These are phyloP conservation scores for Cyanoramphus novaezelandiae DNA, from an alignment of 2,113 vertebrate genomes.

Conservation along the genomic window DNA sequence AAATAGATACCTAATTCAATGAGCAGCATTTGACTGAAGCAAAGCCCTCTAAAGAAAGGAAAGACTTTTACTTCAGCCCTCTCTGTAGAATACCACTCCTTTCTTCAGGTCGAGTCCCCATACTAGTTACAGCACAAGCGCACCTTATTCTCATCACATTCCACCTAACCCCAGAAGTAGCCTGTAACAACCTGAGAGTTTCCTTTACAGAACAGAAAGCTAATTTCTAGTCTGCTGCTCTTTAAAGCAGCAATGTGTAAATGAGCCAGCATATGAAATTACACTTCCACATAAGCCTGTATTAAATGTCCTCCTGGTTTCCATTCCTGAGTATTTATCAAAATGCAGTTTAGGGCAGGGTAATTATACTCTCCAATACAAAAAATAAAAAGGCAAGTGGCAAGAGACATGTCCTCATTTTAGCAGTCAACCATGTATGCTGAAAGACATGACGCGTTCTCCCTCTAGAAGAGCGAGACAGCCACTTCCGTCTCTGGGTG, in stretches of 20 bases:
- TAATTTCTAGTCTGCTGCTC: not conserved
- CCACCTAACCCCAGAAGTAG: not conserved
- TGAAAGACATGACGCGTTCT: not conserved
- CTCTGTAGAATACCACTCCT: not conserved
- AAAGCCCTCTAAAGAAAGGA: not conserved
- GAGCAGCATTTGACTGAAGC: not conserved
- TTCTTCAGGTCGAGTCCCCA: not conserved
- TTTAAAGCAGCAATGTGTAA: not conserved
- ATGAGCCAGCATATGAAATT: not conserved
- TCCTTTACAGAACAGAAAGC: not conserved
- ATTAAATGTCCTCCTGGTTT: not conserved
- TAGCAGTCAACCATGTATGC: accelerated
- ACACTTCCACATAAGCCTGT: not conserved
- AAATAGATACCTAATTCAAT: not conserved
- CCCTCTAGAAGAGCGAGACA: not conserved
- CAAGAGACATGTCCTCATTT: not conserved
- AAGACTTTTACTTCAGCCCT: not conserved
- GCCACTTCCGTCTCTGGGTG: not conserved
- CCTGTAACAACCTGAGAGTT: not conserved
- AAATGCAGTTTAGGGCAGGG: not conserved
- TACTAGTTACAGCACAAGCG: not conserved
- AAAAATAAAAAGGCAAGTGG: not conserved
- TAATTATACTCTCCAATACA: not conserved
- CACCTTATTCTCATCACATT: not conserved
- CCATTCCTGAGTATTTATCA: not conserved